Evolutionary conservation across 1,140 invertebrate genomes (phyloP).

Genomic region (Meloidogyne floridensis): DNA sequence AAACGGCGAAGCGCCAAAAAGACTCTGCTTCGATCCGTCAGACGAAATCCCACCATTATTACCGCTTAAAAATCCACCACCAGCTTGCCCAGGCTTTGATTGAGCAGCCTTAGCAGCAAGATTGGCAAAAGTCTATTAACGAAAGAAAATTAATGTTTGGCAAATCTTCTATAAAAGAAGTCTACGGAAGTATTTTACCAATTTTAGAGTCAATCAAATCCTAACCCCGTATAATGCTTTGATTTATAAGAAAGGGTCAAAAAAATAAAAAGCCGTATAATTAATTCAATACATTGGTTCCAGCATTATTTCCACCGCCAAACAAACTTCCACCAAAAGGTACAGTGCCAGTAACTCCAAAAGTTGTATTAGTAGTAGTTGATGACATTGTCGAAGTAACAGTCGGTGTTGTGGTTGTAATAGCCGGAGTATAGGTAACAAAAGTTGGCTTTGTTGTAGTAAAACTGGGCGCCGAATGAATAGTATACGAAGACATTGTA

Average conservation of each 20-base stretch:
- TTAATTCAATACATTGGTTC: background rate
- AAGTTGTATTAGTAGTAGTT: background rate
- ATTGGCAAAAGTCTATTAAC: conserved; percentile 14
- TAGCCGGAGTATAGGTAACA: background rate
- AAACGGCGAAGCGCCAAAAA: conserved; percentile 22
- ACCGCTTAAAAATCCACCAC: conserved; percentile 16
- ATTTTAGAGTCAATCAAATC: too few relatives aligned
- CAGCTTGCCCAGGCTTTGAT: conserved; percentile 13
- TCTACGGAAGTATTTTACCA: too few relatives aligned
- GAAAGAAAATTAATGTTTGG: too few relatives aligned
- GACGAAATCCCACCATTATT: background rate
- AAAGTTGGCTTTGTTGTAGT: background rate
- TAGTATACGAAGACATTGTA: background rate
- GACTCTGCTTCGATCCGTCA: background rate
- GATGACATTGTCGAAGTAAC: background rate
- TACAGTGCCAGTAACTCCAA: background rate
- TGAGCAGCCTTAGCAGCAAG: conserved; percentile 23
- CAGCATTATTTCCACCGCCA: conserved; percentile 19
- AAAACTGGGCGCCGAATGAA: background rate
- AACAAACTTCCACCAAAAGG: conserved; percentile 13
- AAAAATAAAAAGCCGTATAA: too few relatives aligned
- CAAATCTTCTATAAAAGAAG: too few relatives aligned
- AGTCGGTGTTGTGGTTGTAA: background rate
- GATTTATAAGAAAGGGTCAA: too few relatives aligned
- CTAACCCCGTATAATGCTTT: too few relatives aligned